These are phyloP conservation scores for Leguminivora glycinivorella DNA, from an alignment of 1,140 invertebrate species.

Conservation along the genomic window DNA sequence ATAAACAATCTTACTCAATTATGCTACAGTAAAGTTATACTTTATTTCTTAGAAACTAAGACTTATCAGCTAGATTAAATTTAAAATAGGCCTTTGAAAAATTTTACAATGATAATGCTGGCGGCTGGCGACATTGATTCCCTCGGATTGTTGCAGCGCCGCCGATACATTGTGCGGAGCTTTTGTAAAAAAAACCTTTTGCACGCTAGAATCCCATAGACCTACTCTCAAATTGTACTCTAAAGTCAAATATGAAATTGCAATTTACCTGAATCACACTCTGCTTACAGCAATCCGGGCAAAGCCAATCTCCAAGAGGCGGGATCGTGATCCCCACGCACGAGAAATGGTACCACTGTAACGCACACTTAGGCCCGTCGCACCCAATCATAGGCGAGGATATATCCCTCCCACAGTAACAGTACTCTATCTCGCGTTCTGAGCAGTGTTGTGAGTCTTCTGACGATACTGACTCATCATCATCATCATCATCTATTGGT, in stretches of 20 bases:
- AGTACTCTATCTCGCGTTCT: neutral
- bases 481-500: neutral
- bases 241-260: neutral
- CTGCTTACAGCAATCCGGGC: conserved; percentile 12
- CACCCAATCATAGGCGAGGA: conserved; percentile 22
- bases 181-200: too few relatives aligned
- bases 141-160: too few relatives aligned
- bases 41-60: too few relatives aligned
- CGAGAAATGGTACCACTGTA: conserved; percentile 27
- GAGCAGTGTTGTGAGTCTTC: neutral
- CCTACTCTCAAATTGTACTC: too few relatives aligned
- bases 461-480: neutral
- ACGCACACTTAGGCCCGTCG: neutral
- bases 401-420: conserved; percentile 18
- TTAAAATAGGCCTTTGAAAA: too few relatives aligned
- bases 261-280: neutral
- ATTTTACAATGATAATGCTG: too few relatives aligned
- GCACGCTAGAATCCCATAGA: too few relatives aligned
- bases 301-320: conserved; percentile 19
- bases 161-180: too few relatives aligned
- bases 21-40: too few relatives aligned
- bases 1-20: too few relatives aligned
- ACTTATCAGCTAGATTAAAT: too few relatives aligned
- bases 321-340: conserved; percentile 24
- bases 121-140: too few relatives aligned